These are phyloP conservation scores for Epizoanthus ramosus DNA, from an alignment of 92 coral and sea anemone species.

Conservation along the genomic window DNA sequence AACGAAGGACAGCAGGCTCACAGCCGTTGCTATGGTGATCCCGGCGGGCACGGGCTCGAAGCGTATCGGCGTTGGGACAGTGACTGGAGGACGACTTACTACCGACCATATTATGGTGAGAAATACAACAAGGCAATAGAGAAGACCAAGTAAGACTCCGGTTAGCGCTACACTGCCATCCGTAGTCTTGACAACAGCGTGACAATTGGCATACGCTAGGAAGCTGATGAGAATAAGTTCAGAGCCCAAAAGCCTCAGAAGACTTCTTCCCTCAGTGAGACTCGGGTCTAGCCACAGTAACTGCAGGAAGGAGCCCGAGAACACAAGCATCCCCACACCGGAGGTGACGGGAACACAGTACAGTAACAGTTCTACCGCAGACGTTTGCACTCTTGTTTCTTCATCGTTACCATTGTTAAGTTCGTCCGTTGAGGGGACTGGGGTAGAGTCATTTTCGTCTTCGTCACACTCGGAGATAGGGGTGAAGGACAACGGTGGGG, in stretches of 20 bases:
- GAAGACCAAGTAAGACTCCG: slow-evolving; percentile 12
- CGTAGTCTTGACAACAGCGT: slow-evolving; percentile 21
- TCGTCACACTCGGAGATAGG: neutral
- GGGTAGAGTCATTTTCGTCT: neutral
- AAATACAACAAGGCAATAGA: slow-evolving; percentile 17
- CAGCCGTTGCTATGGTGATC: slow-evolving; percentile 13
- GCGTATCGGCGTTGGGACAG: slow-evolving; percentile 15
- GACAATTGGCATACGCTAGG: slow-evolving; percentile 15
- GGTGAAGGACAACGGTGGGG: slow-evolving; percentile 26
- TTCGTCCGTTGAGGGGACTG: neutral
- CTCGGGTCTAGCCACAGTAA: slow-evolving; percentile 28
- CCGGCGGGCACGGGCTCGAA: slow-evolving; percentile 15
- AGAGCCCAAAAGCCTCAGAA: slow-evolving; percentile 24
- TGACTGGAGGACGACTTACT: neutral
- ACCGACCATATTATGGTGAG: slow-evolving; percentile 21
- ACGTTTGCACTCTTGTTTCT: neutral
- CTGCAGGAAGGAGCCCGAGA: slow-evolving; percentile 22
- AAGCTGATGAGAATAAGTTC: slow-evolving; percentile 26
- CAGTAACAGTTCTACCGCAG: slow-evolving; percentile 5
- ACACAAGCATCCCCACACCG: slow-evolving; percentile 35
- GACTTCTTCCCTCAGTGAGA: slow-evolving; percentile 3
- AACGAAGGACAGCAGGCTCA: neutral
- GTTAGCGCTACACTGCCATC: slow-evolving; percentile 16
- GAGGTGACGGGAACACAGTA: slow-evolving; percentile 14
- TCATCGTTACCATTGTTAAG: neutral